Percentiles rank a stretch among this genome's conserved stretches.
Conservation (phyloP, 23 tunicate species). For the Ciona savignyi region DNA sequence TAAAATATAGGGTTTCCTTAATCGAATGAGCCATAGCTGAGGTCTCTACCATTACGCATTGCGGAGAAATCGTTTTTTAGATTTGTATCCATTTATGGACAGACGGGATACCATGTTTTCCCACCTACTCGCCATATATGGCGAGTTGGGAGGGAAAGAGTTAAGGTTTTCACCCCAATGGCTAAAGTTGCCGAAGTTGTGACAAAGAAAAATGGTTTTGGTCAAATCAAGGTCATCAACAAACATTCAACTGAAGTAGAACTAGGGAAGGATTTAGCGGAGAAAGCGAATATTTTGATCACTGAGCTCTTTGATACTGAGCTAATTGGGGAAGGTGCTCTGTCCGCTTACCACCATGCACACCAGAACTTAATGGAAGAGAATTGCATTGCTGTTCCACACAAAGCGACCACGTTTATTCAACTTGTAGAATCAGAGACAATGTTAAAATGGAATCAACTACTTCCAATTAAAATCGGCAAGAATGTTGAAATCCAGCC, state of each 20-base stretch:
- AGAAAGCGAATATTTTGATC: slow-evolving; percentile 64
- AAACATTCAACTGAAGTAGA: slow-evolving; percentile 76
- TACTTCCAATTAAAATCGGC: slow-evolving; percentile 19
- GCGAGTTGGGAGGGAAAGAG: too few relatives aligned
- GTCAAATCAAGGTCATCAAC: slow-evolving; percentile 57
- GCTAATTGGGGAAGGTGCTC: slow-evolving; percentile 87
- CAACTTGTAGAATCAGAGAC: slow-evolving; percentile 55
- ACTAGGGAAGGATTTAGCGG: slow-evolving; percentile 58
- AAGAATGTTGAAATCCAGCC: slow-evolving; percentile 8
- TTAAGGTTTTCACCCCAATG: slow-evolving; percentile 80
- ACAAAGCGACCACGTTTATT: slow-evolving; percentile 47
- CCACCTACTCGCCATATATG: too few relatives aligned
- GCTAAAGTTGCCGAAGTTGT: slow-evolving; percentile 56
- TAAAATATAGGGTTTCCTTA: too few relatives aligned
- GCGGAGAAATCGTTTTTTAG: too few relatives aligned
- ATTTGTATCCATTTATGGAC: too few relatives aligned
- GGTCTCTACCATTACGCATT: too few relatives aligned
- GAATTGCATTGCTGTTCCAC: slow-evolving; percentile 84
- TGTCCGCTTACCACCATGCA: slow-evolving; percentile 82
- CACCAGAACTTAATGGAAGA: slow-evolving; percentile 78
- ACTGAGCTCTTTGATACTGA: slow-evolving; percentile 94
- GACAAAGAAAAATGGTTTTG: slow-evolving; percentile 54
- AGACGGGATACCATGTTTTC: too few relatives aligned
- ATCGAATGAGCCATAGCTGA: too few relatives aligned
- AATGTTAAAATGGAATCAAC: slow-evolving; percentile 54